Conservation (phyloP, 2,888 invertebrate species). For the Andrena bucephala region DNA sequence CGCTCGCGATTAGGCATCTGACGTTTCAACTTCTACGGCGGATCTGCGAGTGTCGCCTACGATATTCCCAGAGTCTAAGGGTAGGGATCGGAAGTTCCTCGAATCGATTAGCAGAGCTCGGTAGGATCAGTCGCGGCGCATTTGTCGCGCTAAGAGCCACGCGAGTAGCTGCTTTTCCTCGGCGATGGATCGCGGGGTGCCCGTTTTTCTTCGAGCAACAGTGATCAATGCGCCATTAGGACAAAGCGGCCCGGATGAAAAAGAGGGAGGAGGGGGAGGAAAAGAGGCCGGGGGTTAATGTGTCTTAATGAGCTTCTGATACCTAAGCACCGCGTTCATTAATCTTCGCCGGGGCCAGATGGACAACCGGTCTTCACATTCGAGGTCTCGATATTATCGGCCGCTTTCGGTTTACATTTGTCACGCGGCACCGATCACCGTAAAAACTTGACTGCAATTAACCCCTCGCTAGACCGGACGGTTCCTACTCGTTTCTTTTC, state of each 20-base stretch:
- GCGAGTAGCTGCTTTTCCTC: conserved; percentile 17
- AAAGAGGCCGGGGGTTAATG: conserved; percentile 64
- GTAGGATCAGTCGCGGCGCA: conserved; percentile 19
- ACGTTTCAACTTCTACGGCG: neutral
- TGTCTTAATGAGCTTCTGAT: conserved; percentile 71
- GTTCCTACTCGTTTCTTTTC: neutral
- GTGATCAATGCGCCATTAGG: conserved; percentile 68
- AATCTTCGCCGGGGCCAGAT: conserved; percentile 61
- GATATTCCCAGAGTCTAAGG: neutral
- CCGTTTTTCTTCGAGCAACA: conserved; percentile 49
- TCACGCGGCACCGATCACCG: conserved; percentile 29
- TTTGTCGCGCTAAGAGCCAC: conserved; percentile 38
- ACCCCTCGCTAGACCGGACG: conserved; percentile 23
- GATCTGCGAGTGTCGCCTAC: neutral
- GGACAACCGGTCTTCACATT: conserved; percentile 64
- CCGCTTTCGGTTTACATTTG: conserved; percentile 38
- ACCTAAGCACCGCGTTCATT: conserved; percentile 62
- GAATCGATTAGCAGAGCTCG: conserved; percentile 24
- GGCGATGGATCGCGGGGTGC: conserved; percentile 3
- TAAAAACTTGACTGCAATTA: conserved; percentile 41
- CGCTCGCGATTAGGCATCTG: neutral
- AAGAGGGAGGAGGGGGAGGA: neutral
- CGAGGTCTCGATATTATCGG: conserved; percentile 52
- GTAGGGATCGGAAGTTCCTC: neutral
- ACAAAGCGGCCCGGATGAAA: conserved; percentile 27